Evolutionary conservation across 2,113 vertebrate genomes (phyloP).

Genomic region (Phoenicopterus ruber): DNA sequence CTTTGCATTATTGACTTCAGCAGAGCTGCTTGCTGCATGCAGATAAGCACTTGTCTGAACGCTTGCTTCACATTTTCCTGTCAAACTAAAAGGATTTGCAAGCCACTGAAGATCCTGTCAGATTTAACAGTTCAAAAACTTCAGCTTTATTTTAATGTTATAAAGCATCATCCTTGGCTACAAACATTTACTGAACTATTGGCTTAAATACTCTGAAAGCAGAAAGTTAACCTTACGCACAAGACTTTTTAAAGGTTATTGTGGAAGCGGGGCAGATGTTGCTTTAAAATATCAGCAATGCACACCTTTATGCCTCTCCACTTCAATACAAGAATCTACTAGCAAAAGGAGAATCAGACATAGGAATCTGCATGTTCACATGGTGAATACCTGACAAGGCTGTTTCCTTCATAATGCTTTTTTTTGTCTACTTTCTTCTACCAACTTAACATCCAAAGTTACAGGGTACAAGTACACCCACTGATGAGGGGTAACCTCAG

Average conservation of each 20-base stretch:
- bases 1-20: background rate
- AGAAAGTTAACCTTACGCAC: background rate
- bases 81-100: background rate
- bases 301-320: background rate
- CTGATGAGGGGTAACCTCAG: background rate
- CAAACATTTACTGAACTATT: background rate
- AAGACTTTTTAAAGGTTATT: background rate
- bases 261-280: background rate
- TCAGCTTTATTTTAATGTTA: background rate
- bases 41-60: background rate
- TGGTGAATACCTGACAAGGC: background rate
- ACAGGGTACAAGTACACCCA: background rate
- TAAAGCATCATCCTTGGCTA: background rate
- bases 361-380: background rate
- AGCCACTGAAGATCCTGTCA: background rate
- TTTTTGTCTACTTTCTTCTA: background rate
- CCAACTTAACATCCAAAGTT: background rate
- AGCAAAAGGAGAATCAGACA: background rate
- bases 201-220: background rate
- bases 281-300: background rate
- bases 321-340: background rate
- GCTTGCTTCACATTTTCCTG: background rate
- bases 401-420: background rate
- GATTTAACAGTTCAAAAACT: background rate
- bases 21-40: background rate